Conservation (phyloP, 2,113 vertebrate genomes). For the Neogobius melanostomus region DNA sequence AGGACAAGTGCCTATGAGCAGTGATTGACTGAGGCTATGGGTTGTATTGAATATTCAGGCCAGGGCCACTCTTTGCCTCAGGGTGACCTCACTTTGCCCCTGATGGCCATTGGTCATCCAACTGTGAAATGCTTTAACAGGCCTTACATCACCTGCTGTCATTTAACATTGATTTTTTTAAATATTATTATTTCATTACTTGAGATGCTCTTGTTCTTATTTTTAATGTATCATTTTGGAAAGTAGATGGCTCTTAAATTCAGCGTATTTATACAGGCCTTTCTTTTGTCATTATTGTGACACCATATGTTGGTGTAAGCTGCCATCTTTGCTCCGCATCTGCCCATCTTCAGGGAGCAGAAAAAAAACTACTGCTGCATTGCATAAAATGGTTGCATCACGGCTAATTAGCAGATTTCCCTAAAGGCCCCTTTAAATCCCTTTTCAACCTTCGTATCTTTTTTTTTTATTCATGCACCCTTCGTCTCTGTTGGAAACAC, state of each 20-base stretch:
- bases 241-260: constrained; percentile 1
- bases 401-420: constrained; percentile 37
- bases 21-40: constrained; percentile 45
- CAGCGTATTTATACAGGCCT: neutral
- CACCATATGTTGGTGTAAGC: constrained; percentile 59
- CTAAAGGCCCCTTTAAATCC: constrained; percentile 19
- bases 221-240: constrained; percentile 16
- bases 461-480: constrained; percentile 39
- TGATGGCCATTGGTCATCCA: constrained; percentile 62
- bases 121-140: constrained; percentile 59
- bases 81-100: constrained; percentile 41
- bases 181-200: constrained; percentile 15
- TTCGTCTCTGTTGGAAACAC: constrained; percentile 15
- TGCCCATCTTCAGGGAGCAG: constrained; percentile 42
- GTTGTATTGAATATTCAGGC: constrained; percentile 37
- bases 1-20: constrained; percentile 36
- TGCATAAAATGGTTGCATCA: constrained; percentile 53
- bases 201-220: constrained; percentile 2
- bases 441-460: constrained; percentile 17
- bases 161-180: constrained; percentile 33
- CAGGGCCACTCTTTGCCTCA: constrained; percentile 6
- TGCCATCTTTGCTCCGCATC: constrained; percentile 47
- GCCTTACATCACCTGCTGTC: constrained; percentile 45
- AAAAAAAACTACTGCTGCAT: constrained; percentile 25
- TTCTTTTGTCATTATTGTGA: constrained; percentile 43